These are phyloP conservation scores for Boulengeromyrus knoepffleri DNA, from an alignment of 2,113 vertebrate genomes.

Conservation along the genomic window DNA sequence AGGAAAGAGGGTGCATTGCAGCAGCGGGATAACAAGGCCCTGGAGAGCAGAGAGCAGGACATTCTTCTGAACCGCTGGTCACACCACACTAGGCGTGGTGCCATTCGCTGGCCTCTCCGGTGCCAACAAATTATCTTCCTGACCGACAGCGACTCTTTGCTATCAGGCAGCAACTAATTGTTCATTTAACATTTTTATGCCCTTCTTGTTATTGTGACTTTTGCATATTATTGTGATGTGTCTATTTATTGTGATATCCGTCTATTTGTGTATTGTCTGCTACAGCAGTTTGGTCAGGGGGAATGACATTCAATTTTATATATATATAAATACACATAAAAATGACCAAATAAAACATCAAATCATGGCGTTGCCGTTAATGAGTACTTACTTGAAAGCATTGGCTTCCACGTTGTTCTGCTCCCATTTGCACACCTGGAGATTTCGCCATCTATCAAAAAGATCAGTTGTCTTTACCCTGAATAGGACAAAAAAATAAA, in stretches of 20 bases:
- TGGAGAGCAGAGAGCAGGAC: conserved; percentile 37
- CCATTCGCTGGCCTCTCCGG: background rate
- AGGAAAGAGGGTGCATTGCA: conserved; percentile 93
- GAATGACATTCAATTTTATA: background rate
- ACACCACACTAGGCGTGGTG: background rate
- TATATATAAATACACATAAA: background rate
- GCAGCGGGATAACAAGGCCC: conserved; percentile 83
- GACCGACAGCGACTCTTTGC: background rate
- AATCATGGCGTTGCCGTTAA: background rate
- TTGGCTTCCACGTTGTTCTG: conserved; percentile 81
- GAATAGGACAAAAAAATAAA: conserved; percentile 12
- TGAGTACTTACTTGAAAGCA: conserved; percentile 77
- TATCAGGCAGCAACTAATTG: background rate
- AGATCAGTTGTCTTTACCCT: conserved; percentile 95
- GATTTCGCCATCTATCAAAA: conserved; percentile 89
- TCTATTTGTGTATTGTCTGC: background rate
- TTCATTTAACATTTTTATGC: background rate
- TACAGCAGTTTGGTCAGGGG: background rate
- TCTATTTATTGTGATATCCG: background rate
- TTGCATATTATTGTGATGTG: background rate
- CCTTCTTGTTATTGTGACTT: background rate
- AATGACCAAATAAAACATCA: background rate
- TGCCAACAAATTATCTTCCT: background rate
- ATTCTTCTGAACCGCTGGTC: background rate
- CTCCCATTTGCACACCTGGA: conserved; percentile 90